Conservation (phyloP, 2,797 vertebrate species). For the Argyrosomus regius region DNA sequence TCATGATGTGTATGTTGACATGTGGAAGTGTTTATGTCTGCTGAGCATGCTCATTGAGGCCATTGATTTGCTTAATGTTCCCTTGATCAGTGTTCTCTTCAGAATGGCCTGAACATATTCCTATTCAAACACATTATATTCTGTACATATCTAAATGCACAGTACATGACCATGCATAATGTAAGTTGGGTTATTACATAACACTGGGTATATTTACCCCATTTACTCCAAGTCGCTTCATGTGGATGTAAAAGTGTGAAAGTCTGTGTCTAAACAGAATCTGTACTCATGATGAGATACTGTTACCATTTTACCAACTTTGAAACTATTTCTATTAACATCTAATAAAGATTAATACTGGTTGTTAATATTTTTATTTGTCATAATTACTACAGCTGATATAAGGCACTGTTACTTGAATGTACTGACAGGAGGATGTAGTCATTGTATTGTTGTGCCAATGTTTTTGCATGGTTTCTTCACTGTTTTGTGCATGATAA, state of each 20-base stretch:
- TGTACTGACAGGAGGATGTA: no score
- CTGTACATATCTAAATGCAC: background rate
- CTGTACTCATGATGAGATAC: background rate
- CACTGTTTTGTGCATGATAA: no score
- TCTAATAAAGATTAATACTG: background rate
- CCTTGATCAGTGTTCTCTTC: background rate
- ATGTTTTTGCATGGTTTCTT: no score
- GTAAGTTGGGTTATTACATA: background rate
- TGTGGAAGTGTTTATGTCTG: constrained; percentile 1
- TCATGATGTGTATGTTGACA: background rate
- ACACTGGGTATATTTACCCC: background rate
- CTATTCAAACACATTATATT: background rate
- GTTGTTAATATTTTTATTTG: no score
- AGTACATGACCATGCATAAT: background rate
- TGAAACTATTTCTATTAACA: background rate
- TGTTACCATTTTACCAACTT: background rate
- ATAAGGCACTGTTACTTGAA: no score
- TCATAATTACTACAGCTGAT: no score
- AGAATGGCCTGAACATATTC: background rate
- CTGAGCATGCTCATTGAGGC: background rate
- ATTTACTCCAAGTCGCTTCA: background rate
- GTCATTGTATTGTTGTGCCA: no score
- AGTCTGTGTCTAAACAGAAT: background rate
- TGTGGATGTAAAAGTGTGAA: background rate
- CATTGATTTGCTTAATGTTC: background rate